Base-by-base conservation (phyloP, 2,888 invertebrate genomes). In the Dinocampus coccinellae region DNA sequence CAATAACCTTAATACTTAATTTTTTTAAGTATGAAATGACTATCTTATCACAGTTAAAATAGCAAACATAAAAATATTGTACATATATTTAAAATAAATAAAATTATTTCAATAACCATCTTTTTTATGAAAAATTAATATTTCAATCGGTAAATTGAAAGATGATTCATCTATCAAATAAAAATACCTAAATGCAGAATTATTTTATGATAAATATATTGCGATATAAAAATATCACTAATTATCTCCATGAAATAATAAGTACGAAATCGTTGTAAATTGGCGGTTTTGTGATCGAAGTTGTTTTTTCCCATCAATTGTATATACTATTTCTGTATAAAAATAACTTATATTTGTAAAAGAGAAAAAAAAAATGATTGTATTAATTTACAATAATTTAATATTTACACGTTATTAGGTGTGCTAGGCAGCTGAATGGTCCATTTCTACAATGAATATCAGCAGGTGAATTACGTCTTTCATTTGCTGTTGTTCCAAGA, bases 21-120 rank as follows among this genome's bases (percentile, higher is more conserved):
- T 4, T 22, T 67, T 47, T 71, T 16, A 47, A 53, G 7, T 39
- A 47, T 47, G 20, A 58, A 58, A n/a, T 58, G 34, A 16, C 29
- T 29, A 26, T 74, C 80, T 83, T 84, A 84, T 83, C 82, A 84
- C 84, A 83, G 83, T 82, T 83, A 82, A 76, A 82, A 82, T 82
- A 80, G n/a, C n/a, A 80, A 11, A 82, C 81, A 80, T 81, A 79
- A 70, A 79, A 75, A 78, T 74, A 52, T 67, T 69, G 71, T 78
- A 70, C 76, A 77, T 75, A 75, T 69, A 75, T 62, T 67, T 65
- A 47, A 75, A 73, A 76, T 73, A 77, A 60, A 68, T 39, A 29
- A 42, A 58, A 60, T 58, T 58, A 60, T 10, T 24, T 57, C n/a
- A 22, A 67, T 9, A 20, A 20, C 29, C 36, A 11, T 2, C 36